A percentile compares a stretch with the other conserved stretches of the same genome.
Conservation (phyloP, 2,888 invertebrate genomes). For the Drosophila ezoana region DNA sequence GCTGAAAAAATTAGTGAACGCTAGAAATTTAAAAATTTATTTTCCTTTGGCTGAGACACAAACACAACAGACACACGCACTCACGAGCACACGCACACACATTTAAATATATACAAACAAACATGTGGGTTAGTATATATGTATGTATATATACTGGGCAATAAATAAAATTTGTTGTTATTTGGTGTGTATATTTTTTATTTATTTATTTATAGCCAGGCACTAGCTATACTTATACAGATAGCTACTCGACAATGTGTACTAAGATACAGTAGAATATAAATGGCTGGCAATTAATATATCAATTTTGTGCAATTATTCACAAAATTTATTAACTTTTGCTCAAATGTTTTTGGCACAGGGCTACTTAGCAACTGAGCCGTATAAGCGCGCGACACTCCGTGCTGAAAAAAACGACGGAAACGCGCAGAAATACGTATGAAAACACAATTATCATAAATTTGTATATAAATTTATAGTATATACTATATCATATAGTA, state of each 20-base stretch:
- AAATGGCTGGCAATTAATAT: conserved; percentile 74
- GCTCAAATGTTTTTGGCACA: conserved; percentile 57
- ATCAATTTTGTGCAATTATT: conserved; percentile 76
- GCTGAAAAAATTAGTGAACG: conserved; percentile 73
- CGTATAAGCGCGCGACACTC: conserved; percentile 69
- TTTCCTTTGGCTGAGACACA: conserved; percentile 55
- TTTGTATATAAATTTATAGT: not conserved
- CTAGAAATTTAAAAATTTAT: conserved; percentile 67
- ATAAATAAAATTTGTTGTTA: conserved; percentile 82
- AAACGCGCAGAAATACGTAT: not conserved
- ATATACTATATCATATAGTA: not conserved
- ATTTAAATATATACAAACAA: conserved; percentile 15
- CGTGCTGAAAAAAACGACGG: conserved; percentile 37
- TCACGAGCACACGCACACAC: conserved; percentile 1
- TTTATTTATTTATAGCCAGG: conserved; percentile 78
- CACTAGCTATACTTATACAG: conserved; percentile 67
- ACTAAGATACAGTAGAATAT: conserved; percentile 47
- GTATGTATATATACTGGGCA: conserved; percentile 62
- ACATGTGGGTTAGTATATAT: conserved; percentile 44
- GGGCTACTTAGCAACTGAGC: conserved; percentile 54
- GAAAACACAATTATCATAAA: conserved; percentile 26
- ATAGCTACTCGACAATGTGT: conserved; percentile 59
- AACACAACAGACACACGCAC: conserved; percentile 32
- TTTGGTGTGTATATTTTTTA: conserved; percentile 53
- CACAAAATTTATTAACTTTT: conserved; percentile 71